Percentiles rank a stretch among this genome's conserved stretches.
Conservation (phyloP, 1,140 invertebrate genomes). For the Neotoxoptera formosana region DNA sequence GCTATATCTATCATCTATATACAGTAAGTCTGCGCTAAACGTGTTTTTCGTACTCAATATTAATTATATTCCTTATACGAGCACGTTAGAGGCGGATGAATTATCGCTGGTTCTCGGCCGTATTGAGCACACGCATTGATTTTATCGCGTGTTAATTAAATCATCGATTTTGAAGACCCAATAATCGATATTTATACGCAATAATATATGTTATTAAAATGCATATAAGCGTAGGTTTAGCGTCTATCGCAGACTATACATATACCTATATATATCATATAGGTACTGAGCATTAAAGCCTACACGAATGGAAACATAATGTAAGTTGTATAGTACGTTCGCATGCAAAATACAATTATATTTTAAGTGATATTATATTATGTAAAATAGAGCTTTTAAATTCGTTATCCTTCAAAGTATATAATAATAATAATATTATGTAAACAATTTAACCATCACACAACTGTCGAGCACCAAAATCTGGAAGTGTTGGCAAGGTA, state of each 20-base stretch:
- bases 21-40: background rate
- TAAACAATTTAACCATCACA: background rate
- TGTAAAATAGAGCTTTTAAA: background rate
- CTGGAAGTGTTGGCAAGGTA: background rate
- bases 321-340: background rate
- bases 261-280: too few species aligned
- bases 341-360: background rate
- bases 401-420: background rate
- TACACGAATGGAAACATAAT: background rate
- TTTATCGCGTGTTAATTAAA: conserved; percentile 28
- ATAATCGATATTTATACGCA: background rate
- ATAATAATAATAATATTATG: background rate
- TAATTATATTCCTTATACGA: background rate
- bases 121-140: background rate
- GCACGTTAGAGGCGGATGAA: background rate
- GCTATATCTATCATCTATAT: background rate
- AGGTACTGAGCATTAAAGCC: background rate
- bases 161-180: background rate
- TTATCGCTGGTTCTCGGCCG: background rate
- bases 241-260: background rate
- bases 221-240: background rate
- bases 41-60: background rate
- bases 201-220: background rate
- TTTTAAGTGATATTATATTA: background rate
- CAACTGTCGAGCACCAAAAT: background rate